These are phyloP conservation scores for Protomyctophum bolini DNA, from an alignment of 2,113 vertebrate species.

Conservation along the genomic window DNA sequence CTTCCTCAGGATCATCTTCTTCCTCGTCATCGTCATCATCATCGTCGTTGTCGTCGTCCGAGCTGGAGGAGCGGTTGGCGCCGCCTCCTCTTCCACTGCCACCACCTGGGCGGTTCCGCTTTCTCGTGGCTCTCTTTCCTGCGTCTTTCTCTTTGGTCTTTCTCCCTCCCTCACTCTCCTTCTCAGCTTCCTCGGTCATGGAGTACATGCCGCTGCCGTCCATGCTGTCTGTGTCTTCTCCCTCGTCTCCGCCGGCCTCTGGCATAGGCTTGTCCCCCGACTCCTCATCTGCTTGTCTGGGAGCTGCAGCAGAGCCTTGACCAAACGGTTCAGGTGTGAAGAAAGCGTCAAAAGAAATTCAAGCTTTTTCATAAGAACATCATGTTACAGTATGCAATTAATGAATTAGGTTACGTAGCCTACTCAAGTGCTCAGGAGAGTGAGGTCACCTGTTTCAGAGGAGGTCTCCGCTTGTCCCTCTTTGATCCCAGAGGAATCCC, in stretches of 20 bases:
- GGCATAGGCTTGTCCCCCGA: slow-evolving; percentile 61
- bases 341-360: no score
- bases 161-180: slow-evolving; percentile 68
- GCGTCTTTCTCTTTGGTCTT: slow-evolving; percentile 52
- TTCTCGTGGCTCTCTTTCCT: slow-evolving; percentile 66
- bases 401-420: background rate
- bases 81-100: slow-evolving; percentile 2
- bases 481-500: slow-evolving; percentile 54
- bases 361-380: no score
- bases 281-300: slow-evolving; percentile 58
- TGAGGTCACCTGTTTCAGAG: slow-evolving; percentile 57
- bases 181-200: slow-evolving; percentile 85
- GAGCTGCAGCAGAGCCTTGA: slow-evolving; percentile 38
- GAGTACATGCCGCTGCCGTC: slow-evolving; percentile 91
- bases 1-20: slow-evolving; percentile 77
- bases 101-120: slow-evolving; percentile 74
- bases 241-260: slow-evolving; percentile 63
- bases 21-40: slow-evolving; percentile 80
- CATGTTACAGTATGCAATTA: background rate
- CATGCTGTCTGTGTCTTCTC: slow-evolving; percentile 95
- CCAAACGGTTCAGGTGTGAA: no score
- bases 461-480: slow-evolving; percentile 53
- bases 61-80: slow-evolving; percentile 79
- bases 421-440: background rate
- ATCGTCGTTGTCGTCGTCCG: slow-evolving; percentile 58